Evolutionary conservation across 2,113 vertebrate species (phyloP).

Genomic region (Boulengeromyrus knoepffleri): DNA sequence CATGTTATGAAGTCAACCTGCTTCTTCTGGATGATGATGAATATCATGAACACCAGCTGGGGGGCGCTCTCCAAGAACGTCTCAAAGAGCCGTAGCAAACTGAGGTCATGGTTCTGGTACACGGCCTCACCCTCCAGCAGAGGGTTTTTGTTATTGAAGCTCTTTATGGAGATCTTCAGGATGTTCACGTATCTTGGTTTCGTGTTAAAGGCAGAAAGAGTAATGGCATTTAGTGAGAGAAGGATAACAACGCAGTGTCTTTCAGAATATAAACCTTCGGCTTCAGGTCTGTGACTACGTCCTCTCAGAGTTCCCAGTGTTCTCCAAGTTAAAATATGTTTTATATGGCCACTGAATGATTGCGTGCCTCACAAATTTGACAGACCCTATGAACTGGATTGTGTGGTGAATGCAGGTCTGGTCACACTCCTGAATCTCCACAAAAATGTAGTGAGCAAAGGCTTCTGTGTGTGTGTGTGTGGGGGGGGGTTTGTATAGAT

Average conservation of each 20-base stretch:
- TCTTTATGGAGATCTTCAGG: constrained; percentile 25
- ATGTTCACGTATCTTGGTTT: constrained; percentile 36
- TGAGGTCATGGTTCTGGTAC: constrained; percentile 72
- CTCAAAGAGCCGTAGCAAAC: constrained; percentile 76
- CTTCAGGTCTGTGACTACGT: not conserved
- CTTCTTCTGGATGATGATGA: constrained; percentile 52
- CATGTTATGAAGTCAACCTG: not conserved
- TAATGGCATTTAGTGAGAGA: not conserved
- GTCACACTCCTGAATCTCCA: not conserved
- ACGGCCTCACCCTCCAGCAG: constrained; percentile 25
- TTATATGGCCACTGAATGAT: not conserved
- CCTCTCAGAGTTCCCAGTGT: not conserved
- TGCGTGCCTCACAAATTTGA: not conserved
- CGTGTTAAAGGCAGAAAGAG: not conserved
- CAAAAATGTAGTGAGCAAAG: not conserved
- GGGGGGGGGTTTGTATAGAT: too few relatives aligned
- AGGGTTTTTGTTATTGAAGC: rapidly evolving
- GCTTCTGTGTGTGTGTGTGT: not conserved
- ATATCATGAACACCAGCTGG: constrained; percentile 70
- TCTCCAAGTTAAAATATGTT: not conserved
- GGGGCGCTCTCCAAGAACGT: constrained; percentile 76
- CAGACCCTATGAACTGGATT: not conserved
- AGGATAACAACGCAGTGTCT: not conserved
- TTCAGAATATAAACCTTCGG: not conserved
- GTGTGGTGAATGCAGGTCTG: not conserved